These are phyloP conservation scores for Thunnus albacares DNA, from an alignment of 2,797 vertebrate genomes.

Conservation along the genomic window DNA sequence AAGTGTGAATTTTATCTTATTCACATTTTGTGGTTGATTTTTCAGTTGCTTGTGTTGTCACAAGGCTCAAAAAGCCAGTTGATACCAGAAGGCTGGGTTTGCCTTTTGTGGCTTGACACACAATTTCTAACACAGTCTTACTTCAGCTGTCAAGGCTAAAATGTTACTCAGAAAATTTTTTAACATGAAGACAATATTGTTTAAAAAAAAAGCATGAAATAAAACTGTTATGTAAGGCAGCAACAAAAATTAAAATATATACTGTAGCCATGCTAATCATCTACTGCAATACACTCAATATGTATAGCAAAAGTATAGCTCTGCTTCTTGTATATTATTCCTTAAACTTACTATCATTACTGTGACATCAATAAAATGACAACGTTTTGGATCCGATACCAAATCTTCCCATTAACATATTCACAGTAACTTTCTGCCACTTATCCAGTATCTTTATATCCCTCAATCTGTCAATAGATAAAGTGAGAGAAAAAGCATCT, in stretches of 20 bases:
- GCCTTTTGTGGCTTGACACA: slow-evolving; percentile 51
- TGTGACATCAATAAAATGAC: slow-evolving; percentile 77
- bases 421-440: slow-evolving; percentile 86
- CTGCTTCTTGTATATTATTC: slow-evolving; percentile 54
- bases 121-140: slow-evolving; percentile 43
- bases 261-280: slow-evolving; percentile 26
- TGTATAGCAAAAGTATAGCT: slow-evolving; percentile 37
- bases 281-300: slow-evolving; percentile 12
- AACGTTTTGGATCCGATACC: slow-evolving; percentile 75
- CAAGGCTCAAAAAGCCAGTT: slow-evolving; percentile 44
- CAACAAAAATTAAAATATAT: slow-evolving; percentile 14
- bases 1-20: slow-evolving; percentile 30
- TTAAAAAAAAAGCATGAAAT: slow-evolving; percentile 23
- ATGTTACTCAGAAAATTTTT: slow-evolving; percentile 27
- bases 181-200: slow-evolving; percentile 20
- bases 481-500: slow-evolving; percentile 86
- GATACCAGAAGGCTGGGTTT: slow-evolving; percentile 48
- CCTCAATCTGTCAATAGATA: slow-evolving; percentile 87
- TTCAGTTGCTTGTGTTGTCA: slow-evolving; percentile 27
- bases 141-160: slow-evolving; percentile 51
- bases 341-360: slow-evolving; percentile 66
- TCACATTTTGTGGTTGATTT: slow-evolving; percentile 24
- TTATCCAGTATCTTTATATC: slow-evolving; percentile 85
- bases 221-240: slow-evolving; percentile 32
- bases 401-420: slow-evolving; percentile 85